Base-by-base conservation (phyloP, 2,113 vertebrate genomes). In the Esox niger region DNA sequence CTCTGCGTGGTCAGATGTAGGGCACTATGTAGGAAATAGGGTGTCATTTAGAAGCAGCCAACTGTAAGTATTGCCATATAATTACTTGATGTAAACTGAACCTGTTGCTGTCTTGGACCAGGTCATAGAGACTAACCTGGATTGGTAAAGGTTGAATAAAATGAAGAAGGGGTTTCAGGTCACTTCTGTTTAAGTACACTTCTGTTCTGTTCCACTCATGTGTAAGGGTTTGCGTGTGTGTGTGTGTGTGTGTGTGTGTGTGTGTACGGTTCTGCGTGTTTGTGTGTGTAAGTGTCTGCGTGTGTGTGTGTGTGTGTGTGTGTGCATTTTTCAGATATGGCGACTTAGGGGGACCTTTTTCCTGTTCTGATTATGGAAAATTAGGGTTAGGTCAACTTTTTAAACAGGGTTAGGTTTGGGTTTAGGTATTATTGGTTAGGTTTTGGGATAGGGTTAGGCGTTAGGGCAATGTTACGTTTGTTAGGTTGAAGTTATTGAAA, bases 121-220 rank as follows among this genome's bases (percentile, higher is more conserved):
- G 47, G 47, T 57, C 55, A 25, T 57, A 23, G 47, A 52, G n/a
- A 52, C 47, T 52, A 52, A 57, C 23, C 55, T 57, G 55, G 21
- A 25, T 57, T 25, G 23, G 23, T 7, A 57, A 57, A 26, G 23
- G 55, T 25, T 57, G 23, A 26, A 25, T 57, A 29, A 57, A 57
- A 27, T 57, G 23, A 13, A 52, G n/a, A 52, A 11, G 47, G 47
- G 47, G n/a, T 52, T 52, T 52, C 47, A 52, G 47, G n/a, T 52
- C 17, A 17, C 10, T 56, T 26, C 25, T 9, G 25, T 27, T 7
- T 9, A 7, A 57, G 55, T 43, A 15, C 38, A 43, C 11, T 43
- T 43, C 13, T 43, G 8, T 57, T 26, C 13, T 23, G 2, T 27
- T 26, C 55, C 21, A 57, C n/a, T 57, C 20, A 52, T 4, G 47